Evolutionary conservation across 2,113 vertebrate genomes (phyloP), one percentile per base, ranked within the genome.

Genomic region (Pipra filicauda): DNA sequence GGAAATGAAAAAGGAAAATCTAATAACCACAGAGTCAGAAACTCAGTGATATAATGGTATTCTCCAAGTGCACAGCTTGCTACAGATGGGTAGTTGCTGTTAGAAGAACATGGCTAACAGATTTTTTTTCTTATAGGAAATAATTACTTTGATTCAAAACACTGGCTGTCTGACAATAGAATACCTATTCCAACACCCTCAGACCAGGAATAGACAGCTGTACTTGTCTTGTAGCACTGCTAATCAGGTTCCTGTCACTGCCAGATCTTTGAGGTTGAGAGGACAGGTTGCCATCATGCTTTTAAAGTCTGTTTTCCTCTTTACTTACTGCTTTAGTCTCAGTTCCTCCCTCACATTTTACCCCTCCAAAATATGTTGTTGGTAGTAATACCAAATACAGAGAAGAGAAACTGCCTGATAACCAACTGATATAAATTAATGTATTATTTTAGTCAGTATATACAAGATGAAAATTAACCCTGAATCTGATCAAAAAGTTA

Each of bases 141-240:
- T 87, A 85, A 89, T 91, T 89, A 61, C 44, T 86, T 78, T 69
- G 49, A 72, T 94, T 92, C 57, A 81, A 79, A 92, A 75, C 48
- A 31, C 44, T 87, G 74, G 5, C 69, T 85, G 20, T 35, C 76
- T 81, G 77, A 72, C 70, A 91, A 33, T 15, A 61, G 73, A 78
- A 72, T 69, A 76, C 20, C 26, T 73, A 15, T 28, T 49, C 24
- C 48, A 85, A 65, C 44, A 78, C 48, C 80, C 67, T 77, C 73
- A 69, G 57, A 77, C 31, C 27, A 37, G 30, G 11, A 74, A 69
- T 5, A 28, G 70, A 79, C n/a, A 89, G 35, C 41, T 87, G 76
- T 73, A 75, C 78, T 87, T 86, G 57, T 70, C 66, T 57, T 8
- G 1, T 18, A 67, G 65, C 31, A 27, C 37, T 41, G 37, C 16